Conservation (phyloP, 2,113 vertebrate species). For the Charadrius vociferus region DNA sequence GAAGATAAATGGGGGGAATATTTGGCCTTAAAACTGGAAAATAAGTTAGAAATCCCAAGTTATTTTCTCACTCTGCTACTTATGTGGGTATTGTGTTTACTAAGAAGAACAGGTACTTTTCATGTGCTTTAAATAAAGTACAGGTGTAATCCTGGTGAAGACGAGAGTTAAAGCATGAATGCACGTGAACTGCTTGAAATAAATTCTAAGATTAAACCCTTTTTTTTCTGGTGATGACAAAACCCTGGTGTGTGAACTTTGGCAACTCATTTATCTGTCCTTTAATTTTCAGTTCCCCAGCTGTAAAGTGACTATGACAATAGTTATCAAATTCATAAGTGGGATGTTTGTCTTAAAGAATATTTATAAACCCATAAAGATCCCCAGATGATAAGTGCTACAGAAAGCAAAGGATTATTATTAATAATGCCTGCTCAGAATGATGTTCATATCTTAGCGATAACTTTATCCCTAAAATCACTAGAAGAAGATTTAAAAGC, state of each 20-base stretch:
- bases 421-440: not conserved
- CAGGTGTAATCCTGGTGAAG: not conserved
- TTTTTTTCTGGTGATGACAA: not conserved
- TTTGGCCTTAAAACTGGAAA: not conserved
- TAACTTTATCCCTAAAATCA: conserved; percentile 16
- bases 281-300: not conserved
- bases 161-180: not conserved
- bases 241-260: not conserved
- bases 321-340: not conserved
- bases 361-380: not conserved
- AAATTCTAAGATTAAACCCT: not conserved
- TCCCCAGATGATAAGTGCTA: not conserved
- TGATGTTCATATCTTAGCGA: not conserved
- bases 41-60: not conserved
- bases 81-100: not conserved
- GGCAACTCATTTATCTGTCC: not conserved
- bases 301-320: not conserved
- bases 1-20: not conserved
- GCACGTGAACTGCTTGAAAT: not conserved
- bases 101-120: not conserved
- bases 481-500: conserved; percentile 19
- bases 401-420: not conserved
- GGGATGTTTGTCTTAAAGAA: not conserved
- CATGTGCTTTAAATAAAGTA: not conserved
- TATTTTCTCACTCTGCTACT: not conserved